Percentiles rank a stretch among this genome's conserved stretches.
phyloP scores from a whole-genome alignment of 1,140 invertebrate genomes.

The Psilanteris sp. region DNA sequence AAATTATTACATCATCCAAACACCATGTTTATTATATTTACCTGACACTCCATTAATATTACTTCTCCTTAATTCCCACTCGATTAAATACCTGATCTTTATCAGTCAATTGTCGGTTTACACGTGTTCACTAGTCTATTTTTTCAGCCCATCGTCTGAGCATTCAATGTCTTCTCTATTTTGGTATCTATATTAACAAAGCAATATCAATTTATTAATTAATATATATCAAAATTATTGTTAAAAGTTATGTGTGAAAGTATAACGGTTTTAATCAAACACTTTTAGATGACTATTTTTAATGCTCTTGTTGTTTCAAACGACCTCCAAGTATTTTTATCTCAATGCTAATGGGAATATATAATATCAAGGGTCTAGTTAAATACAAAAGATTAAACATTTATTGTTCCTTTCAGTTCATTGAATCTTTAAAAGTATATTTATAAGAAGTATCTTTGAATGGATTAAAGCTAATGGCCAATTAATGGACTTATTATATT shows the following conservation, averaged over 20 bases:
- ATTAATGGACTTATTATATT: too few species aligned
- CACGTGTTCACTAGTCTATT: conserved; percentile 11
- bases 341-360: conserved; percentile 38
- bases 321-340: conserved; percentile 66
- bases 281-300: conserved; percentile 40
- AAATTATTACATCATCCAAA: too few species aligned
- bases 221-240: too few species aligned
- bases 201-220: too few species aligned
- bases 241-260: too few species aligned
- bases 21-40: conserved; percentile 3
- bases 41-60: conserved; percentile 12
- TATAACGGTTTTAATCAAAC: conserved; percentile 14
- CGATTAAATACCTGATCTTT: conserved; percentile 30
- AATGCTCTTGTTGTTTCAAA: conserved; percentile 53
- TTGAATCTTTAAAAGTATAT: too few species aligned
- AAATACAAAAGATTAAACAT: too few species aligned
- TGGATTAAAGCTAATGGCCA: too few species aligned
- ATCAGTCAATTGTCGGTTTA: conserved; percentile 3
- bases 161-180: conserved; percentile 33
- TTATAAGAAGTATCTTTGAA: too few species aligned
- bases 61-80: neutral
- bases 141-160: conserved; percentile 73
- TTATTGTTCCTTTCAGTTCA: too few species aligned
- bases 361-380: too few species aligned
- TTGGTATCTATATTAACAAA: too few species aligned